Evolutionary conservation across 2,888 invertebrate species (phyloP), one percentile per base, ranked within the genome.

Genomic region (Habrosyne pyritoides): DNA sequence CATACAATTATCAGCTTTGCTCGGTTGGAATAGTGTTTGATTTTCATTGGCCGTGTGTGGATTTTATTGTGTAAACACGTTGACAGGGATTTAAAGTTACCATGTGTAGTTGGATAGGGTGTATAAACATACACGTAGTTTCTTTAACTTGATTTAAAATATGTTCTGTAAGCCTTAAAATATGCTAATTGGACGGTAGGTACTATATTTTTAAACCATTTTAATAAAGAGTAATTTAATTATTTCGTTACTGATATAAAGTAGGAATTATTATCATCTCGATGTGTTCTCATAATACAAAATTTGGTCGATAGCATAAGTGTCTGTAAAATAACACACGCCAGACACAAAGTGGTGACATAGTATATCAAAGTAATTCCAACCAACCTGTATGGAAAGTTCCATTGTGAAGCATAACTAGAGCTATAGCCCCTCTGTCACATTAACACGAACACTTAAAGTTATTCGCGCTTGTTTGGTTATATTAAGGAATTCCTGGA

Each of bases 401-500:
- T 79, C 73, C 66, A 66, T 73, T 75, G 69, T 77, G 75, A 77
- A 78, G 69, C 78, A 82, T 81, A 80, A 77, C 79, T 76, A 67
- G 42, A 42, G 42, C 24, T 36, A 12, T 59, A 77, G 73, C 77
- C 77, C 76, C 77, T 73, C 75, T 79, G 78, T 74, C 77, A 81
- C 81, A 84, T 84, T 86, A 84, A 81, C 82, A 79, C 73, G 76
- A 74, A 75, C 72, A 76, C 73, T 82, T 81, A 76, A 77, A 84
- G 79, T 81, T 82, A 84, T 83, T 81, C 71, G 64, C 74, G 78
- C 81, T 82, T 87, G 84, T 87, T 90, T 81, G 84, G 84, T 84
- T 83, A 84, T 86, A 87, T 88, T 89, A 91, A 88, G 87, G 87
- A 86, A 90, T 90, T 89, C 88, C 83, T 79, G 75, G 83, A 86